phyloP scores from a whole-genome alignment of 2,797 vertebrate species.

The Merluccius polli region DNA sequence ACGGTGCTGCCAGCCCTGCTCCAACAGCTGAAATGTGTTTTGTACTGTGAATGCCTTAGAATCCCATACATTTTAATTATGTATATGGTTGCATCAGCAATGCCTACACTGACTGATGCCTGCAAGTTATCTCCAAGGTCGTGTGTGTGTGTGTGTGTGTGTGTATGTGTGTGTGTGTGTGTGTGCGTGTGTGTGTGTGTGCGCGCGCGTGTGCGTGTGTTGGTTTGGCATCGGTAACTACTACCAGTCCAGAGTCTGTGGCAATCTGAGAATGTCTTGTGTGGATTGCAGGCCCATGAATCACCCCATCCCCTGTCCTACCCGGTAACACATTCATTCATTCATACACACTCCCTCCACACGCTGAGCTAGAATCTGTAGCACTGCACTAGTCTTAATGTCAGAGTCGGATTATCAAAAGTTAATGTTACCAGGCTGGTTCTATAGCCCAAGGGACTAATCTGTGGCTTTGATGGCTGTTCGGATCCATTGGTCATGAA shows the following conservation, averaged over 20 bases:
- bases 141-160: conserved; percentile 7
- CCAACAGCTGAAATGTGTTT: conserved; percentile 45
- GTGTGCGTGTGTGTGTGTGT: conserved; percentile 16
- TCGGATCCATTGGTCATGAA: conserved; percentile 65
- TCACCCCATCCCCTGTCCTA: conserved; percentile 30
- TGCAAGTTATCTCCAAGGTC: conserved; percentile 39
- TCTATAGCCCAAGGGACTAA: conserved; percentile 48
- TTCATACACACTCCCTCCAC: background rate
- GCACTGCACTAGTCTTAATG: conserved; percentile 44
- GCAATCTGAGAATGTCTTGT: conserved; percentile 40
- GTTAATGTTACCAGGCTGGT: conserved; percentile 50
- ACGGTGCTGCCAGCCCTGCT: conserved; percentile 49
- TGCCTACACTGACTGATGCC: conserved; percentile 34
- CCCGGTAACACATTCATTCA: conserved; percentile 23
- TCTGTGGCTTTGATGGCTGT: conserved; percentile 52
- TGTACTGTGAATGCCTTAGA: conserved; percentile 3
- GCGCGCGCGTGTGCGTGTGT: no score
- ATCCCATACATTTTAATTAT: background rate
- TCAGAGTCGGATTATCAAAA: conserved; percentile 35
- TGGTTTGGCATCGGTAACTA: conserved; percentile 21
- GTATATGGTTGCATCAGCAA: conserved; percentile 31
- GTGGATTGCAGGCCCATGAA: conserved; percentile 22
- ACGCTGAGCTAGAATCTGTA: conserved; percentile 37
- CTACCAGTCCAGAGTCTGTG: conserved; percentile 36
- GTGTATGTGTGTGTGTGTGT: no score